Conservation (phyloP, 2,113 vertebrate genomes). For the Narcine bancroftii region DNA sequence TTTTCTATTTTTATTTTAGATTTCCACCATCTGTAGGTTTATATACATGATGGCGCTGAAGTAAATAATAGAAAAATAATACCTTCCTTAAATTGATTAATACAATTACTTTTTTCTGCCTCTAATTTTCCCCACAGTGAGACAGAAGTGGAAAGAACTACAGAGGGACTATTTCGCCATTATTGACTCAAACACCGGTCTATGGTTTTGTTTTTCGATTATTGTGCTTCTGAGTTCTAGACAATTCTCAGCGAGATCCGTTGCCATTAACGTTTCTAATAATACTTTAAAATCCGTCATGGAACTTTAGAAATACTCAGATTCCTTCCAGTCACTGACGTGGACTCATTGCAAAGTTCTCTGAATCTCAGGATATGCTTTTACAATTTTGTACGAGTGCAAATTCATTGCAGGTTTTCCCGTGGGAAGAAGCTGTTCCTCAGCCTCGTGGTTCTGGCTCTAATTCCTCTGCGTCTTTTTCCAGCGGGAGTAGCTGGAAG, state of each 20-base stretch:
- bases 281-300: neutral
- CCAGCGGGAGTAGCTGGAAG: too few species aligned
- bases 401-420: neutral
- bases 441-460: too few species aligned
- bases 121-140: too few species aligned
- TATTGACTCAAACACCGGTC: neutral
- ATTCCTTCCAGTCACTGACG: neutral
- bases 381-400: neutral
- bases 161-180: neutral
- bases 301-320: slow-evolving; percentile 6
- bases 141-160: neutral
- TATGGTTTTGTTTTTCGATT: neutral
- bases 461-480: too few species aligned
- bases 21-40: too few species aligned
- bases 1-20: too few species aligned
- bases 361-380: neutral
- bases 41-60: neutral
- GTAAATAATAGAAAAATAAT: neutral
- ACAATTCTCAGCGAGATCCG: neutral
- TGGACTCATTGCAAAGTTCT: neutral
- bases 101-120: neutral
- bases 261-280: neutral
- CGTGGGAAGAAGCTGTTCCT: too few species aligned
- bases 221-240: neutral
- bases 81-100: neutral